A percentile compares a stretch with the other conserved stretches of the same genome.
phyloP scores from a whole-genome alignment of 1,140 invertebrate species.

The Ditylenchus dipsaci region DNA sequence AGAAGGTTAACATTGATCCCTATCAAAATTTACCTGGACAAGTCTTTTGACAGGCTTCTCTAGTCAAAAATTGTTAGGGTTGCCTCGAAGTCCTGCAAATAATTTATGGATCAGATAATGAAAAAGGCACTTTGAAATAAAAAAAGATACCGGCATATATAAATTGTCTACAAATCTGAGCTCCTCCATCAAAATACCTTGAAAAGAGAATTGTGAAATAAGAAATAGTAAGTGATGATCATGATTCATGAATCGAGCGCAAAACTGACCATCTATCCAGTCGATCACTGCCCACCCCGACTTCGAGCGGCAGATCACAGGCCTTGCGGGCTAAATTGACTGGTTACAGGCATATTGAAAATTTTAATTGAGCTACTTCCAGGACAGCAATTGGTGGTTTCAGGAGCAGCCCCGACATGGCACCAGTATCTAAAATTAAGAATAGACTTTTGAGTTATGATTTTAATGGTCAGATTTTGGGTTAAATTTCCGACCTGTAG shows the following conservation, averaged over 20 bases:
- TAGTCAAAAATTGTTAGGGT: conserved; percentile 79
- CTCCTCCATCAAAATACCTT: conserved; percentile 46
- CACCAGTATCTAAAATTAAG: conserved; percentile 41
- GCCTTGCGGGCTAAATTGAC: conserved; percentile 16
- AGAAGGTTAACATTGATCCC: no score
- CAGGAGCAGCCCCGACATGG: conserved; percentile 53
- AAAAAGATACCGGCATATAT: conserved; percentile 37
- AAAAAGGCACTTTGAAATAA: conserved; percentile 1
- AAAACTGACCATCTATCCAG: conserved; percentile 36
- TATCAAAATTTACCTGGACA: conserved; percentile 29
- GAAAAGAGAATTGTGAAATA: no score
- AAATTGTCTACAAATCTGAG: conserved; percentile 48
- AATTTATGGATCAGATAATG: no score
- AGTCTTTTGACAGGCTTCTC: conserved; percentile 30
- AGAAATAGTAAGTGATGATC: no score
- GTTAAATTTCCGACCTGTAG: no score
- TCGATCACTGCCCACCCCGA: conserved; percentile 39
- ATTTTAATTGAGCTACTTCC: neutral
- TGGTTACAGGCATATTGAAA: neutral
- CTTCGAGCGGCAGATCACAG: conserved; percentile 50
- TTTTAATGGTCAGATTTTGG: no score
- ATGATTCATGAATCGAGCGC: no score
- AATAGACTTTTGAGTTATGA: conserved; percentile 6
- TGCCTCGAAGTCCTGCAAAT: conserved; percentile 57
- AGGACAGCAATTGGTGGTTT: conserved; percentile 56